These are phyloP conservation scores for Neopelma chrysocephalum DNA, from an alignment of 2,797 vertebrate species.

Conservation along the genomic window DNA sequence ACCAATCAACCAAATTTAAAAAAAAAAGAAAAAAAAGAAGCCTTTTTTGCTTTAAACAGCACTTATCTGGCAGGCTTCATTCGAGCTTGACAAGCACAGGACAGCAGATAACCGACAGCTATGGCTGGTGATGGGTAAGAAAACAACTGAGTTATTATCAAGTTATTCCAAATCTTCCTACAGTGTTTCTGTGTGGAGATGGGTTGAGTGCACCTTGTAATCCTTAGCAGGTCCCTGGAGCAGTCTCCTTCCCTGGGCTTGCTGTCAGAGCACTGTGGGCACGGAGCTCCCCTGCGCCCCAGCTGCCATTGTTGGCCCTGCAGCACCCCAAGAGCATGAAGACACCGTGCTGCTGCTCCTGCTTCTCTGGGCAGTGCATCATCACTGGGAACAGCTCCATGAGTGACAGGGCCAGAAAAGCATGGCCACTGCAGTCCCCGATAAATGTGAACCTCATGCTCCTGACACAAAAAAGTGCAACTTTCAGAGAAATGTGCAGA, in stretches of 20 bases:
- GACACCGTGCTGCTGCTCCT: rapidly evolving
- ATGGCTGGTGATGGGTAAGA: background rate
- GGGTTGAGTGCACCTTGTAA: background rate
- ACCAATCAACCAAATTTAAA: too few species aligned
- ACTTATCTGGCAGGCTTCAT: background rate
- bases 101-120: background rate
- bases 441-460: rapidly evolving
- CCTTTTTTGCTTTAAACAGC: background rate
- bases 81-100: background rate
- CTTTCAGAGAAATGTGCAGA: background rate
- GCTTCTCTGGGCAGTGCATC: background rate
- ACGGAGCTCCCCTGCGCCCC: rapidly evolving
- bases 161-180: background rate
- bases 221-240: background rate
- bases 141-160: background rate
- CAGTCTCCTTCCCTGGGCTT: background rate
- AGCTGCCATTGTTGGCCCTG: rapidly evolving
- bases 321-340: rapidly evolving
- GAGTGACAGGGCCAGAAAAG: rapidly evolving
- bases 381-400: rapidly evolving
- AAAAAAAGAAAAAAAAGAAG: background rate
- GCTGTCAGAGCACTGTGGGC: rapidly evolving
- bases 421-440: rapidly evolving
- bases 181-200: background rate
- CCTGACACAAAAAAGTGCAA: background rate